Evolutionary conservation across 1,140 invertebrate species (phyloP), one percentile per base, ranked within the genome.

Genomic region (Acromyrmex heyeri): DNA sequence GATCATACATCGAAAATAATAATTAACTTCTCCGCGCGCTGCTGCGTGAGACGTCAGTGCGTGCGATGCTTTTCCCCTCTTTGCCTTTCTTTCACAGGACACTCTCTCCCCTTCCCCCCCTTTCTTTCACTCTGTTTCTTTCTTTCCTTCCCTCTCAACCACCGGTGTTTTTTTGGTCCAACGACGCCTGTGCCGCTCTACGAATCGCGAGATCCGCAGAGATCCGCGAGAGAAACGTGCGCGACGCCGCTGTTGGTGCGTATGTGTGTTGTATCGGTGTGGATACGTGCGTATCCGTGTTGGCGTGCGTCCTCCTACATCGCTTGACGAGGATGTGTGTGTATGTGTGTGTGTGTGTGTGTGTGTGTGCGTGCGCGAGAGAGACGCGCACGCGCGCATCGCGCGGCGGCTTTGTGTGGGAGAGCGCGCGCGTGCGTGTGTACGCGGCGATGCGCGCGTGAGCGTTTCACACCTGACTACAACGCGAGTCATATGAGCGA

Each of bases 401-500:
- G 38, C 44, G 86, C 75, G 8, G 27, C 67, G 3, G 3, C 67
- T 44, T 24, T 62, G 79, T 83, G 69, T 61, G 79, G 55, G 79
- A 61, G 79, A 73, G 73, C 57, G 67, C 69, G 53, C 50, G 77
- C 27, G 78, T 73, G 86, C 77, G 87, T 83, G 73, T 88, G 69
- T 89, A 69, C 81, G 76, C 86, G 76, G 67, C 64, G 83, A 75
- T 86, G 86, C 86, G 93, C 91, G 93, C 92, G 93, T 92, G 91
- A 92, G 92, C 91, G 92, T 94, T 93, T 95, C 93, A 94, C 94
- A 94, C 94, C 94, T 95, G 94, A 95, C 93, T 94, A 94, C 94
- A 92, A 91, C 94, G 91, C 18, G 83, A 93, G 91, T 95, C 94
- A 88, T 57, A 18, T 78, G 57, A 76, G 81, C 79, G 87, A 88